These are phyloP conservation scores for Phymastichus coffea DNA, from an alignment of 1,140 invertebrate species.

Conservation along the genomic window DNA sequence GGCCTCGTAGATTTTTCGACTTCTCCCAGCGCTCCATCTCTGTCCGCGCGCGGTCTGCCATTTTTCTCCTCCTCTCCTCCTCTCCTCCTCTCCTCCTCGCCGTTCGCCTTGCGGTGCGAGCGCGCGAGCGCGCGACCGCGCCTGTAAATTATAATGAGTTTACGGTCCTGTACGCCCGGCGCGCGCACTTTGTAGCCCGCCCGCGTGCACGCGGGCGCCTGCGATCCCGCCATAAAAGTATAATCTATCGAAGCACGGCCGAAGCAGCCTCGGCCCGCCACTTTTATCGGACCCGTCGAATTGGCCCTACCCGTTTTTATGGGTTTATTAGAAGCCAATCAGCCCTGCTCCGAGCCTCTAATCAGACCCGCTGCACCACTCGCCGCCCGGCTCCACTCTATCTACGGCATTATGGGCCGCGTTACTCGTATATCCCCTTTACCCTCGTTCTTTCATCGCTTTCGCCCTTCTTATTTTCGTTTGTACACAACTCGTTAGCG, in stretches of 20 bases:
- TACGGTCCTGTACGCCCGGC: not conserved
- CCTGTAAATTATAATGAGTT: constrained; percentile 28
- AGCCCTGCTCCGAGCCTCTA: constrained; percentile 48
- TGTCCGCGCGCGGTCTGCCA: not conserved
- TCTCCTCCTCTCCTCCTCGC: too few relatives aligned
- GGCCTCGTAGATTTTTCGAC: constrained; percentile 31
- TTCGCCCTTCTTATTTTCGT: constrained; percentile 39
- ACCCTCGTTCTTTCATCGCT: constrained; percentile 31
- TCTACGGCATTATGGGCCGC: constrained; percentile 45
- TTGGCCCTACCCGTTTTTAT: constrained; percentile 38
- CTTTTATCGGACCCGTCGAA: constrained; percentile 23
- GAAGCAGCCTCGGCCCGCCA: not conserved
- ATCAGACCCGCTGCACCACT: constrained; percentile 40
- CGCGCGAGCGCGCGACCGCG: not conserved
- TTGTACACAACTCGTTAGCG: constrained; percentile 45
- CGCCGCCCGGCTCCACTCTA: not conserved
- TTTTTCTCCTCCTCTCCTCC: not conserved
- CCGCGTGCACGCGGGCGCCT: too few relatives aligned
- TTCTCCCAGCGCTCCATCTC: constrained; percentile 32
- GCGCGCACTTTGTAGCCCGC: constrained; percentile 11
- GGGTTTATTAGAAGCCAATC: constrained; percentile 56
- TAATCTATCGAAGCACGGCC: constrained; percentile 5
- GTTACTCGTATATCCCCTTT: not conserved
- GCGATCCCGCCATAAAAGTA: constrained; percentile 27
- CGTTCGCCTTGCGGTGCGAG: too few relatives aligned